Percentiles rank a stretch among this genome's conserved stretches.
Conservation (phyloP, 2,113 vertebrate species). For the Eptesicus fuscus region DNA sequence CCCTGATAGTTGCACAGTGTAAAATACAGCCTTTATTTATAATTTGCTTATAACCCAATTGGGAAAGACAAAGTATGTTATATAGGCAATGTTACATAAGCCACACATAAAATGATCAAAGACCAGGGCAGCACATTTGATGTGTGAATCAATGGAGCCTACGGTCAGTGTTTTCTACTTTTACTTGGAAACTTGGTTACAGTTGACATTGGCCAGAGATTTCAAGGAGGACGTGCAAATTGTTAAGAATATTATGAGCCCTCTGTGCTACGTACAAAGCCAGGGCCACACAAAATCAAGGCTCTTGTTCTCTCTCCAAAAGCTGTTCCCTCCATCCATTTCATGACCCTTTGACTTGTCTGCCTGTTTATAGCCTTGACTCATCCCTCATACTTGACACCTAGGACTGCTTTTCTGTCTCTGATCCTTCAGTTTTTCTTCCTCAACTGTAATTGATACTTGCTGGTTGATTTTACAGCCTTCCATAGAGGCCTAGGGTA, state of each 20-base stretch:
- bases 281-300: background rate
- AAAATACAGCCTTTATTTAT: background rate
- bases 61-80: slow-evolving; percentile 3
- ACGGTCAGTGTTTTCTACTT: background rate
- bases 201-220: background rate
- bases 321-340: background rate
- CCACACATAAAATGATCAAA: slow-evolving; percentile 15
- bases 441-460: slow-evolving; percentile 28
- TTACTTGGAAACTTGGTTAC: background rate
- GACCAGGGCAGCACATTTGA: background rate
- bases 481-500: background rate
- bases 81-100: background rate
- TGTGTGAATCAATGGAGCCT: background rate
- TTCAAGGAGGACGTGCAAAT: background rate
- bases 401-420: background rate
- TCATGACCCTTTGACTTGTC: slow-evolving; percentile 14
- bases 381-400: slow-evolving; percentile 45
- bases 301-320: background rate
- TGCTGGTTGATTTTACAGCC: slow-evolving; percentile 30
- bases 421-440: slow-evolving; percentile 46
- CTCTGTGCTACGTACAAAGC: background rate
- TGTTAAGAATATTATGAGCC: background rate
- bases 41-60: background rate
- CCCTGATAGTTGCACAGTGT: background rate
- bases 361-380: slow-evolving; percentile 18